A percentile compares a stretch with the other conserved stretches of the same genome.
Evolutionary conservation across 2,888 invertebrate genomes (phyloP).

Genomic region (Acanthosepion lycidas): DNA sequence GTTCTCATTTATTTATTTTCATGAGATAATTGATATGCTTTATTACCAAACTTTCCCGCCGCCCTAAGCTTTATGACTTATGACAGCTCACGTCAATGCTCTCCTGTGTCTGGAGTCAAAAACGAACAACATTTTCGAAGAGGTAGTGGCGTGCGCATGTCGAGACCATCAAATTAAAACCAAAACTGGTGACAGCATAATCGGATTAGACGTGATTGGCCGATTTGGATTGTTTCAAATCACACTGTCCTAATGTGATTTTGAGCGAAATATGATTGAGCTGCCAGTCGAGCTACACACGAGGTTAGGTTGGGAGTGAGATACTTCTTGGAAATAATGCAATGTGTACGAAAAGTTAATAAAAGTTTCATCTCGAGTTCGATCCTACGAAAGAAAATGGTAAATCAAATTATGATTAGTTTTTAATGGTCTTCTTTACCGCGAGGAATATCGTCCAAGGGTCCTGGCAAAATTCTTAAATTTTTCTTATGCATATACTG

Average conservation of each 20-base stretch:
- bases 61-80: slow-evolving; percentile 14
- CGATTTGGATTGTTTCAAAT: slow-evolving; percentile 33
- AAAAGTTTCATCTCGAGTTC: not conserved
- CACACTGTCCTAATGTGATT: slow-evolving; percentile 5
- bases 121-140: not conserved
- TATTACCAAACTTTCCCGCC: not conserved
- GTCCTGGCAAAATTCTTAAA: too few species aligned
- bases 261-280: slow-evolving; percentile 33
- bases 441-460: too few species aligned
- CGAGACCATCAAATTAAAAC: not conserved
- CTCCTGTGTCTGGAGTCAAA: slow-evolving; percentile 33
- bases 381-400: not conserved
- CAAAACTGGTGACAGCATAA: not conserved
- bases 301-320: not conserved
- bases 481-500: too few species aligned
- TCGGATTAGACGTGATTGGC: slow-evolving; percentile 23
- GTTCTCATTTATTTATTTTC: not conserved
- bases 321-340: not conserved
- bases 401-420: too few species aligned
- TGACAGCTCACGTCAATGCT: slow-evolving; percentile 22
- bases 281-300: not conserved
- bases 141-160: not conserved
- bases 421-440: too few species aligned
- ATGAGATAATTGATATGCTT: not conserved
- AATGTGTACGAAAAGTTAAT: not conserved